These are phyloP conservation scores for Stegana nigrithorax DNA, from an alignment of 2,888 invertebrate genomes.

Conservation along the genomic window DNA sequence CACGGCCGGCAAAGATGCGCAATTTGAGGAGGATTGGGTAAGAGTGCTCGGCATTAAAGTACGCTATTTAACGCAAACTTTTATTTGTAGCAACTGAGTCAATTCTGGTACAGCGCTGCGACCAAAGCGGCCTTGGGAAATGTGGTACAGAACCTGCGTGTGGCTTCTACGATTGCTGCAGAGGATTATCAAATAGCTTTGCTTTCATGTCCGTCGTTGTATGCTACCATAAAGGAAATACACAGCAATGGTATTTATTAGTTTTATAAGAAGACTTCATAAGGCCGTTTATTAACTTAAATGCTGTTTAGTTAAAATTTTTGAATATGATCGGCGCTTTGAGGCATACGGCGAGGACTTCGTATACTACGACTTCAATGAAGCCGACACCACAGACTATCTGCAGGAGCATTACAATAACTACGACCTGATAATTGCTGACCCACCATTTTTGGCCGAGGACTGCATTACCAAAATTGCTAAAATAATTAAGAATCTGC, in stretches of 20 bases:
- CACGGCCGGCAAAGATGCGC: slow-evolving; percentile 68
- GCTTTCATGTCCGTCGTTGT: slow-evolving; percentile 90
- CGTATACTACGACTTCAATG: slow-evolving; percentile 90
- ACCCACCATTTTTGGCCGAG: slow-evolving; percentile 94
- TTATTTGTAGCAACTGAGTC: slow-evolving; percentile 78
- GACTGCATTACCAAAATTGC: slow-evolving; percentile 90
- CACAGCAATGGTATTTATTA: slow-evolving; percentile 46
- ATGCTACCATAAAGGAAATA: slow-evolving; percentile 73
- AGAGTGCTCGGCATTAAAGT: slow-evolving; percentile 59
- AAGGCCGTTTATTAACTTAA: slow-evolving; percentile 22
- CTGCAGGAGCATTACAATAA: slow-evolving; percentile 66
- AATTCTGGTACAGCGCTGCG: slow-evolving; percentile 94
- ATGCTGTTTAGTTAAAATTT: slow-evolving; percentile 75
- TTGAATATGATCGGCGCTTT: slow-evolving; percentile 91
- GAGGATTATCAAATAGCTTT: slow-evolving; percentile 76
- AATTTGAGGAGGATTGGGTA: slow-evolving; percentile 87
- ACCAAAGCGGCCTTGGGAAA: slow-evolving; percentile 81
- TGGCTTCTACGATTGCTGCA: slow-evolving; percentile 64
- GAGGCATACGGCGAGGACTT: slow-evolving; percentile 82
- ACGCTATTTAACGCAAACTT: background rate
- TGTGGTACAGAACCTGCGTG: slow-evolving; percentile 73
- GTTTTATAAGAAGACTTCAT: slow-evolving; percentile 3
- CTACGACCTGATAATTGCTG: slow-evolving; percentile 89
- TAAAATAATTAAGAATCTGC: slow-evolving; percentile 79
- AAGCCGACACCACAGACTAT: slow-evolving; percentile 76